Percentiles rank a stretch among this genome's conserved stretches.
These are phyloP conservation scores for Lampris incognitus DNA, from an alignment of 2,113 vertebrate species.

Conservation along the genomic window DNA sequence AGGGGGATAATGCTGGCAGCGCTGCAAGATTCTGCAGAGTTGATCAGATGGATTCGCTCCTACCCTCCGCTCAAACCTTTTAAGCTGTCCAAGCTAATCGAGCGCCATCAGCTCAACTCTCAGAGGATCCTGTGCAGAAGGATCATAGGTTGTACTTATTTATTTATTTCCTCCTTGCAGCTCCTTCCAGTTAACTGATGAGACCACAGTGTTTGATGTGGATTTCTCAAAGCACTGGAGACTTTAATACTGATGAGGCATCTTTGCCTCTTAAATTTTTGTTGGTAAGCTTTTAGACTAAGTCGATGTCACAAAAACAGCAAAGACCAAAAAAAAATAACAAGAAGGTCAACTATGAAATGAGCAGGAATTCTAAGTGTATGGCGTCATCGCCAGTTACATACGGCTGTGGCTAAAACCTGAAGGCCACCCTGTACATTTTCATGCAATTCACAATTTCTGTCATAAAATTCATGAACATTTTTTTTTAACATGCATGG, in stretches of 20 bases:
- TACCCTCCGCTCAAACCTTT: not conserved
- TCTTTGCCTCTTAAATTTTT: not conserved
- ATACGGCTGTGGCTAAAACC: not conserved
- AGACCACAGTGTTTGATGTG: conserved; percentile 18
- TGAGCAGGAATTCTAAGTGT: not conserved
- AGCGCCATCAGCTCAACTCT: not conserved
- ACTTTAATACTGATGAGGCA: conserved; percentile 8
- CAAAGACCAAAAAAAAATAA: too few relatives aligned
- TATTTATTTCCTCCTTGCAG: conserved; percentile 2
- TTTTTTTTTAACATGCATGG: too few relatives aligned
- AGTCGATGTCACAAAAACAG: too few relatives aligned
- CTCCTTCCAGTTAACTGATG: not conserved
- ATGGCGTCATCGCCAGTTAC: not conserved
- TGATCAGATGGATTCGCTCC: not conserved
- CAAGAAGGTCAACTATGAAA: not conserved
- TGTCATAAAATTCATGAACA: too few relatives aligned
- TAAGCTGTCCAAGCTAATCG: not conserved
- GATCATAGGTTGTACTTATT: not conserved
- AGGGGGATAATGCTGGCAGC: not conserved
- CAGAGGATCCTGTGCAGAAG: not conserved
- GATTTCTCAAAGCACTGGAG: conserved; percentile 16
- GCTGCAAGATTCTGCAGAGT: not conserved
- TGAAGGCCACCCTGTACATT: too few relatives aligned
- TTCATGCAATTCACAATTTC: too few relatives aligned
- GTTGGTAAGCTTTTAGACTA: too few relatives aligned